Base-by-base conservation (phyloP, 2,797 vertebrate genomes). In the Semotilus atromaculatus region DNA sequence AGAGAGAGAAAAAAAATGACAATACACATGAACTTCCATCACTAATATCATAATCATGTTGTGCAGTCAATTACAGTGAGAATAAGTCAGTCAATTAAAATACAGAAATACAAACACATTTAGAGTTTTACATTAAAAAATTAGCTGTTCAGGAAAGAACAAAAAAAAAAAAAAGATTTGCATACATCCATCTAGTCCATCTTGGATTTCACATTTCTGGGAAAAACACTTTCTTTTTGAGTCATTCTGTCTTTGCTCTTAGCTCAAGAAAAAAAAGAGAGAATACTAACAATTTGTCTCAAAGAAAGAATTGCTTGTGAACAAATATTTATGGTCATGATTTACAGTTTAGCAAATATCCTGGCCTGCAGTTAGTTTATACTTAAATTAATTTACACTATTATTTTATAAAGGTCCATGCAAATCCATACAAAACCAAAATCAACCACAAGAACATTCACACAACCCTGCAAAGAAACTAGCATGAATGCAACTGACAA, bases 301-400 rank as follows among this genome's bases (percentile, higher is more conserved):
- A 14, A 26, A 31, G 10, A 71, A 26, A 62, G 29, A 68, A 60
- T 58, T 38, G 62, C 21, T 3, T 43, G 3, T 58, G 6, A 62
- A 43, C 43, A 31, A 14, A 58, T 60, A 9, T 31, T 55, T 40
- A 36, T 74, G 21, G 29, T 66, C 29, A 67, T 6, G 10, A 29
- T 67, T 67, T 11, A 83, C 43, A 53, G 58, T 66, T 74, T 75
- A 62, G 29, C 68, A 62, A 31, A 78, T 38, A 80, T 71, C 58
- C 75, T 71, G 82, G 53, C 75, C 75, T 29, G 55, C 68, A 72
- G 76, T n/a, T n/a, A n/a, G n/a, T n/a, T n/a, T n/a, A n/a, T n/a
- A 66, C 31, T 53, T 40, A 29, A 55, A 38, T 4, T 21, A 14
- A 31, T 74, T 67, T 14, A 66, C 45, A 67, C 23, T 53, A 53